Evolutionary conservation across 1,140 invertebrate genomes (phyloP), one percentile per base, ranked within the genome.

Genomic region (Apocrypta bakeri): DNA sequence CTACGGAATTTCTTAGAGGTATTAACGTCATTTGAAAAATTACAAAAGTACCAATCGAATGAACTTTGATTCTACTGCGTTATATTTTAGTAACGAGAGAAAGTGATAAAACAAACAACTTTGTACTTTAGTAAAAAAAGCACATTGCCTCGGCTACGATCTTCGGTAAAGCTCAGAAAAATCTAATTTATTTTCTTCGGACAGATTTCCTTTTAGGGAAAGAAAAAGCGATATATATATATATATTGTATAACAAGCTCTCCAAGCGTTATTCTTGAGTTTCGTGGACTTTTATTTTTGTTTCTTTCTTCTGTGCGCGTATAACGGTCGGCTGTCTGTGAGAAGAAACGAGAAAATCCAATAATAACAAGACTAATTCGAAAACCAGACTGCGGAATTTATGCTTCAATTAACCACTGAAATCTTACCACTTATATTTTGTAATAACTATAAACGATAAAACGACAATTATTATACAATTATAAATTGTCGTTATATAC

Each of bases 101-200:
- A 56, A n/a, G 17, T 7, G 48, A 21, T 17, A 56, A 56, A 2
- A 56, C 21, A 56, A 56, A 56, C 17, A 21, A 21, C 48, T 56
- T 56, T 56, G 17, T n/a, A 56, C 3, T 56, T 56, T n/a, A 17
- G 21, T 37, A 37, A 37, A 37, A 56, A 56, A 56, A 56, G 6
- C n/a, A 56, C 48, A 56, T 56, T 56, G n/a, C 48, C 14, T 56
- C n/a, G 48, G 48, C 17, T 56, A n/a, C 48, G 48, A 56, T 17
- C 48, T 29, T 66, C 64, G 64, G 29, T 66, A 66, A 66, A 66
- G 25, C 27, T 56, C 48, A 29, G 24, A 11, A 29, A 24, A 66
- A 66, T 29, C 64, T 66, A 66, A 66, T 66, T 66, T 29, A 66
- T 66, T 66, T 66, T 27, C 64, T 66, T 66, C 7, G 17, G 64